These are phyloP conservation scores for Deroplatys truncata DNA, from an alignment of 2,888 invertebrate genomes.

Conservation along the genomic window DNA sequence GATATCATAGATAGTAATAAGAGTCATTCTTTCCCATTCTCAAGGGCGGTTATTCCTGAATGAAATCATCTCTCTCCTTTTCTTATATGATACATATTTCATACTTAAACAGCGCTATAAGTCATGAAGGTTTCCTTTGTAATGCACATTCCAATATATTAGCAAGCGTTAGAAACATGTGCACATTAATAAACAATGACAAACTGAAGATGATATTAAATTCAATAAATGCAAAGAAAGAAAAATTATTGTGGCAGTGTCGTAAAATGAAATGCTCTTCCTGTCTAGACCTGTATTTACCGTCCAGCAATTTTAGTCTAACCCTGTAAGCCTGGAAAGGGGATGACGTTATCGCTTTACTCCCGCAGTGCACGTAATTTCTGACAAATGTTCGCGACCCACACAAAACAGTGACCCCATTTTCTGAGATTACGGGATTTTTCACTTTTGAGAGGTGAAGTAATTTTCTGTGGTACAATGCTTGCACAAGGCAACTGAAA, in stretches of 20 bases:
- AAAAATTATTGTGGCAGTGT: background rate
- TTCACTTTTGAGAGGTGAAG: background rate
- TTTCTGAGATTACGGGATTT: background rate
- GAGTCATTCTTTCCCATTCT: background rate
- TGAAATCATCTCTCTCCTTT: background rate
- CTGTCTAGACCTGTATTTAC: background rate
- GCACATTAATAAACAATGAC: background rate
- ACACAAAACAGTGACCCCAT: background rate
- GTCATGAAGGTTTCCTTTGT: background rate
- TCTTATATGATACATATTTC: background rate
- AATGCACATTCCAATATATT: background rate
- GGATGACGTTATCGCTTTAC: background rate
- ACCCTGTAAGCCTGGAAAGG: background rate
- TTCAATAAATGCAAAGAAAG: background rate
- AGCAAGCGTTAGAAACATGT: background rate
- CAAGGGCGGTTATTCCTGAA: background rate
- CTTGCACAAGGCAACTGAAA: background rate
- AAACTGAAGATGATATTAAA: background rate
- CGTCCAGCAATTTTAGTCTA: background rate
- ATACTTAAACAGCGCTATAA: background rate
- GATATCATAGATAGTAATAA: background rate
- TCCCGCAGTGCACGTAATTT: background rate
- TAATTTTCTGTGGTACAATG: background rate
- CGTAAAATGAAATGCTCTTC: background rate
- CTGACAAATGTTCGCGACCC: background rate